A percentile compares a stretch with the other conserved stretches of the same genome.
phyloP scores from a whole-genome alignment of 2,888 invertebrate species.

The Xestia ashworthii region DNA sequence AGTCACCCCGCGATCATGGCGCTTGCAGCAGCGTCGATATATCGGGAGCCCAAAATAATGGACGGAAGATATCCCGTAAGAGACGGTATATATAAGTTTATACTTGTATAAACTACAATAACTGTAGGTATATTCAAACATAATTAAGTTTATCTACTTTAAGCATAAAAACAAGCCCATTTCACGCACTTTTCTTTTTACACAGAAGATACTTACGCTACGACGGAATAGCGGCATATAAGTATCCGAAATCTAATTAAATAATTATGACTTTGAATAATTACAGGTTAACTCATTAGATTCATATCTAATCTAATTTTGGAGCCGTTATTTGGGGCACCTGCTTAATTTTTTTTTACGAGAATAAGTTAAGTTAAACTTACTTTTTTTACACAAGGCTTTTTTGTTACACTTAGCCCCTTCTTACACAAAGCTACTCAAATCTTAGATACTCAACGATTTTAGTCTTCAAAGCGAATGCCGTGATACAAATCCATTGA shows the following conservation, averaged over 20 bases:
- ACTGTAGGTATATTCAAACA: constrained; percentile 29
- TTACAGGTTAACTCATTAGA: constrained; percentile 46
- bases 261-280: constrained; percentile 55
- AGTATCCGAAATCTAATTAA: constrained; percentile 58
- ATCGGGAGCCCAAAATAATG: too few species aligned
- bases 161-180: constrained; percentile 42
- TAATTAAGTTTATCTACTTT: constrained; percentile 7
- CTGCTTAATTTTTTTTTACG: background rate
- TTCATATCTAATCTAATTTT: constrained; percentile 45
- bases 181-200: constrained; percentile 44
- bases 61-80: too few species aligned
- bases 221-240: constrained; percentile 50
- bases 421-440: too few species aligned
- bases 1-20: too few species aligned
- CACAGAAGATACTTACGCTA: constrained; percentile 20
- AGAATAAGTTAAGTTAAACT: constrained; percentile 15
- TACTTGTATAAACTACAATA: constrained; percentile 9
- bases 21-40: too few species aligned
- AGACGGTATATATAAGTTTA: too few species aligned
- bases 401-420: background rate
- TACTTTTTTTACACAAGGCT: constrained; percentile 1
- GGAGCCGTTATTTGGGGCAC: constrained; percentile 45
- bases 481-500: too few species aligned
- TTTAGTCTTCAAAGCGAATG: too few species aligned
- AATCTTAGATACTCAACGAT: too few species aligned